phyloP scores from a whole-genome alignment of 1,140 invertebrate genomes.

The Neelides sp. region DNA sequence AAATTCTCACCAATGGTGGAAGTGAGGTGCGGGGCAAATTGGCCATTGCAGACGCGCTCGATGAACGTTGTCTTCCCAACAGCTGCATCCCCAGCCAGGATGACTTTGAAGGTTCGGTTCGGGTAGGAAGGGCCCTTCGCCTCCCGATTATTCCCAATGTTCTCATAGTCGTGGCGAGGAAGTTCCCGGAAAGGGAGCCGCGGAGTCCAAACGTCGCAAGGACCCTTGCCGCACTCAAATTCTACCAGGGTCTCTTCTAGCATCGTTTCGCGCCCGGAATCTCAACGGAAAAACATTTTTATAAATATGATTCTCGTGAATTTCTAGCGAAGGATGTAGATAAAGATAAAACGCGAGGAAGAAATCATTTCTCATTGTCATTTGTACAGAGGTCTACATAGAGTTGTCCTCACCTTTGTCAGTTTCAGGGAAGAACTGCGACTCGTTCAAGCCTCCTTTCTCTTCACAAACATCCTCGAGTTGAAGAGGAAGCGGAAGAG shows the following conservation, averaged over 20 bases:
- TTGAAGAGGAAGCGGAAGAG: too few relatives aligned
- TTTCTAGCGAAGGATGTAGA: too few relatives aligned
- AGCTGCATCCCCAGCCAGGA: slow-evolving; percentile 44
- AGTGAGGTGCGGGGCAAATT: slow-evolving; percentile 45
- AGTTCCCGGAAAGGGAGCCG: slow-evolving; percentile 8
- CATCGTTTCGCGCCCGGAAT: slow-evolving; percentile 21
- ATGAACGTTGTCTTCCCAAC: slow-evolving; percentile 57
- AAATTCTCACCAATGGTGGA: slow-evolving; percentile 47
- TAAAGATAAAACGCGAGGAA: too few relatives aligned
- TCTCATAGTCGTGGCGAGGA: too few relatives aligned
- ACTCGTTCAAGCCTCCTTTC: background rate
- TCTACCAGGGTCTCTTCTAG: slow-evolving; percentile 19
- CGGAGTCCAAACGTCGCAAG: slow-evolving; percentile 21
- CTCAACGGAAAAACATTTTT: slow-evolving; percentile 10
- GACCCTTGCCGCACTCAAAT: slow-evolving; percentile 18
- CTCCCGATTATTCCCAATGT: too few relatives aligned
- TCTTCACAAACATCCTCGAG: too few relatives aligned
- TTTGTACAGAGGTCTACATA: too few relatives aligned
- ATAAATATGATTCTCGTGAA: too few relatives aligned
- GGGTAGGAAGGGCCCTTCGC: background rate
- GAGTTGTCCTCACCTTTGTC: slow-evolving; percentile 14
- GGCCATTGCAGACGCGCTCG: slow-evolving; percentile 47
- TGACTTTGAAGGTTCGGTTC: slow-evolving; percentile 8
- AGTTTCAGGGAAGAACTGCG: slow-evolving; percentile 1
- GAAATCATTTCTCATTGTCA: too few relatives aligned